These are phyloP conservation scores for Darevskia mixta DNA, from an alignment of 2,797 vertebrate genomes.

Conservation along the genomic window DNA sequence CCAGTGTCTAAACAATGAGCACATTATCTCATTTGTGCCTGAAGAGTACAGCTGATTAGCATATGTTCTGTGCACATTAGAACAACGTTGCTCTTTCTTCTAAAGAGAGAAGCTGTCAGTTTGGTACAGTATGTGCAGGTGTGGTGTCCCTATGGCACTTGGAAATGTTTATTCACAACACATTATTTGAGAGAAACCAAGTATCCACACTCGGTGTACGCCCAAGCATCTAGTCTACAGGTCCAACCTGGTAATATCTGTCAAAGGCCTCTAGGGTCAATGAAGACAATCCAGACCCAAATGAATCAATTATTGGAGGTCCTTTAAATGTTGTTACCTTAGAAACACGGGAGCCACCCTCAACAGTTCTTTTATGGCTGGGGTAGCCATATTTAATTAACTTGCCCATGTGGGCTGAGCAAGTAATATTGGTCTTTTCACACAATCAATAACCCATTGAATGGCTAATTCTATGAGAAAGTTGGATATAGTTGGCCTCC, in stretches of 20 bases:
- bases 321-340: neutral
- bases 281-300: neutral
- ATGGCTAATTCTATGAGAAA: neutral
- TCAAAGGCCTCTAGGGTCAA: neutral
- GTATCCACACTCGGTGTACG: accelerated
- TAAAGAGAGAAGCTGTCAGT: constrained; percentile 77
- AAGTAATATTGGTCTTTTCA: neutral
- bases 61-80: constrained; percentile 82
- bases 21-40: constrained; percentile 86
- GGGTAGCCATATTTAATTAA: neutral
- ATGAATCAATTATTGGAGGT: neutral
- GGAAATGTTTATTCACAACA: constrained; percentile 69
- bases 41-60: constrained; percentile 87
- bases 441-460: neutral
- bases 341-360: neutral
- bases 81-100: constrained; percentile 81
- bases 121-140: constrained; percentile 76
- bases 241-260: accelerated
- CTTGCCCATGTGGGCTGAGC: neutral
- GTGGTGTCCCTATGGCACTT: constrained; percentile 71
- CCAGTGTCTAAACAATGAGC: constrained; percentile 89
- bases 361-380: neutral
- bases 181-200: constrained; percentile 56
- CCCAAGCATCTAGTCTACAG: neutral
- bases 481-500: neutral